Evolutionary conservation across 2,113 vertebrate species (phyloP), one percentile per base, ranked within the genome.

Genomic region (Camelus bactrianus): DNA sequence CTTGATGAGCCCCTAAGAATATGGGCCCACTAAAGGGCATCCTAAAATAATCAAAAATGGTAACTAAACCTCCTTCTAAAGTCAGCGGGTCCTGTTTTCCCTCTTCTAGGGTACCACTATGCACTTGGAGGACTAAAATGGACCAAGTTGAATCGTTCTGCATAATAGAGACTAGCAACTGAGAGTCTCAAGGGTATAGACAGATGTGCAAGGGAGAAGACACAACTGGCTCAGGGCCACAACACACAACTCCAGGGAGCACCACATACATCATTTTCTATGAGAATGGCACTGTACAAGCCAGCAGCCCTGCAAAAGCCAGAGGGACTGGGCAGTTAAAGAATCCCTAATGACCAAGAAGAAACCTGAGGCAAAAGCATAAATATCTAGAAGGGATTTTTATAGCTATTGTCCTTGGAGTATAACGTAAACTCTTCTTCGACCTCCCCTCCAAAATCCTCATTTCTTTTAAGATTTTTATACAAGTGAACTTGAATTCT

Each of bases 401-500:
- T 54, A 24, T 93, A 46, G 77, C 50, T 73, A 85, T 65, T 58
- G 72, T 52, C 56, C 76, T 92, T 89, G 13, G n/a, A 46, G 13
- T 50, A 65, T 32, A 28, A 92, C 17, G 4, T 50, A 81, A 96
- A 70, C 7, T 20, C 52, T 97, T 75, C 50, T 88, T 46, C 79
- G 35, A 89, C 48, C 35, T 89, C 60, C n/a, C 54, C 56, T 89
- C 38, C 56, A 65, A 95, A 96, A 89, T 67, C 73, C 86, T 72
- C 84, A 73, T 92, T 70, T 22, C 77, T 64, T 62, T 60, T 65
- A 85, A 95, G 46, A 75, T 19, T 85, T 93, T 69, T 62, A 76
- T 73, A 24, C 38, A 69, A 60, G 54, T 87, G 83, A 94, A 92
- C 56, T 42, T 93, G n/a, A 60, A 73, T 92, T 85, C 82, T 89